phyloP scores from a whole-genome alignment of 2,888 invertebrate species.

The Amiota communis region DNA sequence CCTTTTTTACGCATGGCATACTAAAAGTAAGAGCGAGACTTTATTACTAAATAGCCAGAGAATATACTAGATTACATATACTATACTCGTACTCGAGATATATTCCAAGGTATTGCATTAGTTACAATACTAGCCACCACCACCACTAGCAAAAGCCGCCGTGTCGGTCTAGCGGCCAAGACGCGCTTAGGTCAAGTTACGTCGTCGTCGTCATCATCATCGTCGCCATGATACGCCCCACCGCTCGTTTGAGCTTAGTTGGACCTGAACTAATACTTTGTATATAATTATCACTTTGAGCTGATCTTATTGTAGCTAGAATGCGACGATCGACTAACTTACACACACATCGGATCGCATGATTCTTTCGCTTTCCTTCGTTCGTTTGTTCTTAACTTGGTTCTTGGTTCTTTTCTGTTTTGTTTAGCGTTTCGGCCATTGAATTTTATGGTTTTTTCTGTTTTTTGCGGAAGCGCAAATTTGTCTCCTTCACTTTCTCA shows the following conservation, averaged over 20 bases:
- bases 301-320: slow-evolving; percentile 55
- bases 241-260: slow-evolving; percentile 1
- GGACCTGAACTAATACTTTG: slow-evolving; percentile 58
- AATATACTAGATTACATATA: not conserved
- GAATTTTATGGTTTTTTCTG: slow-evolving; percentile 45
- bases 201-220: slow-evolving; percentile 36
- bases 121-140: not conserved
- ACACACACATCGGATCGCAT: slow-evolving; percentile 33
- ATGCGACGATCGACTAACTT: not conserved
- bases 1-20: slow-evolving; percentile 67
- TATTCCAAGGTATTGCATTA: too few species aligned
- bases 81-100: too few species aligned
- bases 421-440: slow-evolving; percentile 46
- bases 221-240: not conserved
- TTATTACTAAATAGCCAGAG: not conserved
- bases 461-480: slow-evolving; percentile 26
- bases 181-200: slow-evolving; percentile 25
- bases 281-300: slow-evolving; percentile 61
- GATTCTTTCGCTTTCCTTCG: slow-evolving; percentile 30
- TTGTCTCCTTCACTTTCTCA: not conserved
- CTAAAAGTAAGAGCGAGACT: slow-evolving; percentile 4
- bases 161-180: too few species aligned
- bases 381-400: slow-evolving; percentile 40
- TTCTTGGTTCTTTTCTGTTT: too few species aligned
- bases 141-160: slow-evolving; percentile 20